Evolutionary conservation across 2,888 invertebrate genomes (phyloP).

Genomic region (Xestobium rufovillosum): DNA sequence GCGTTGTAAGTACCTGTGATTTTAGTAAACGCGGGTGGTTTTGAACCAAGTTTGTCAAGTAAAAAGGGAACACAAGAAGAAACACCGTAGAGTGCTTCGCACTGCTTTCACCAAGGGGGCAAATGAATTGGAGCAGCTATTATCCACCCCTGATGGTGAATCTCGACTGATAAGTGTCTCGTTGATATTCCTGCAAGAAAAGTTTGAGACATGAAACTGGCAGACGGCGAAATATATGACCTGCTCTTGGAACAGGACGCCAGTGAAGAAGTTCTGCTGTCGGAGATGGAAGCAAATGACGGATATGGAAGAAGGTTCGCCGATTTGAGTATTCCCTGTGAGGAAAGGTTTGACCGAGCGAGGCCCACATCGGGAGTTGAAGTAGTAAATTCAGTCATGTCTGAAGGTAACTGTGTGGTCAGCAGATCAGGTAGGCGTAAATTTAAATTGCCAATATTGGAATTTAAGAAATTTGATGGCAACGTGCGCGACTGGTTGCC

Average conservation of each 20-base stretch:
- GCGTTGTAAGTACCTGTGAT: no score
- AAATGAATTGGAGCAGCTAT: conserved; percentile 13
- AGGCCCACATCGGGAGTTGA: no score
- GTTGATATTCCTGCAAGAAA: conserved; percentile 9
- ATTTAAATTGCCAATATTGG: conserved; percentile 20
- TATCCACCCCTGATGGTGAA: conserved; percentile 2
- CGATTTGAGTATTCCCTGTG: no score
- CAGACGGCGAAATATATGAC: conserved; percentile 4
- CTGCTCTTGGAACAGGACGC: conserved; percentile 4
- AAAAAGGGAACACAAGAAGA: conserved; percentile 16
- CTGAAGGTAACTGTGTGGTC: no score
- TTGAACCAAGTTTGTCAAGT: no score
- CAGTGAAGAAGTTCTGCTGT: conserved; percentile 10
- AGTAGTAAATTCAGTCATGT: no score
- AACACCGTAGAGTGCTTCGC: conserved; percentile 14
- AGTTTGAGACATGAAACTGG: conserved; percentile 6
- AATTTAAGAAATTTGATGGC: conserved; percentile 22
- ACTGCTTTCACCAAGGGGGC: no score
- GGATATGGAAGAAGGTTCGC: no score
- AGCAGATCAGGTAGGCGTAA: conserved; percentile 20
- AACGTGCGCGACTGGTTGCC: conserved; percentile 23
- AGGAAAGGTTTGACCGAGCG: no score
- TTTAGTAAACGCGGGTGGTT: no score
- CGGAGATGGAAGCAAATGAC: conserved; percentile 13
- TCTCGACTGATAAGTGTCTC: background rate